A percentile compares a stretch with the other conserved stretches of the same genome.
These are phyloP conservation scores for Plebejus melissa DNA, from an alignment of 2,888 invertebrate genomes.

Conservation along the genomic window DNA sequence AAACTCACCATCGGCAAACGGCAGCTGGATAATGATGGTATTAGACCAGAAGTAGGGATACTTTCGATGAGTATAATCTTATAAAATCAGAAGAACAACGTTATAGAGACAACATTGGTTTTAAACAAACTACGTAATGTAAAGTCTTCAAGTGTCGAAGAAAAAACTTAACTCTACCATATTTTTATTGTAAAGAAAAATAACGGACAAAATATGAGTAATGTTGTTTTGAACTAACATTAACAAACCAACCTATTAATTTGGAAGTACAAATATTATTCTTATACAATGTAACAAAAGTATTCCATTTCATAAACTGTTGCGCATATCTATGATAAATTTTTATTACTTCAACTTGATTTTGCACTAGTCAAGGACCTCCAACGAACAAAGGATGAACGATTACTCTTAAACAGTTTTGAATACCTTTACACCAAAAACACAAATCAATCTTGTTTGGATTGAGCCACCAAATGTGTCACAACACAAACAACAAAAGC, in stretches of 20 bases:
- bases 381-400: constrained; percentile 24
- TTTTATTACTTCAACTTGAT: background rate
- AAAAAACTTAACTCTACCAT: too few relatives aligned
- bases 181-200: background rate
- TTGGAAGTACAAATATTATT: background rate
- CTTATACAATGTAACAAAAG: background rate
- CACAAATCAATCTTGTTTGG: constrained; percentile 54
- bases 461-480: constrained; percentile 51
- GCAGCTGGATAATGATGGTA: constrained; percentile 23
- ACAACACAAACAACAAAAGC: constrained; percentile 46
- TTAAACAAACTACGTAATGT: too few relatives aligned
- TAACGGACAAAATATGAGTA: too few relatives aligned
- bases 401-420: constrained; percentile 25
- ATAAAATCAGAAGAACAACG: background rate
- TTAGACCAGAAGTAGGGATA: background rate
- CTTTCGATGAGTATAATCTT: background rate
- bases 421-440: constrained; percentile 39
- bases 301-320: background rate
- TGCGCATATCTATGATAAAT: background rate
- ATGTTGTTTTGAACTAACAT: background rate
- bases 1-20: constrained; percentile 26
- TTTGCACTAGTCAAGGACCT: constrained; percentile 15
- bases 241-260: background rate
- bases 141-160: too few relatives aligned
- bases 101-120: too few relatives aligned